phyloP scores from a whole-genome alignment of 2,113 vertebrate genomes.

The Gambusia affinis region DNA sequence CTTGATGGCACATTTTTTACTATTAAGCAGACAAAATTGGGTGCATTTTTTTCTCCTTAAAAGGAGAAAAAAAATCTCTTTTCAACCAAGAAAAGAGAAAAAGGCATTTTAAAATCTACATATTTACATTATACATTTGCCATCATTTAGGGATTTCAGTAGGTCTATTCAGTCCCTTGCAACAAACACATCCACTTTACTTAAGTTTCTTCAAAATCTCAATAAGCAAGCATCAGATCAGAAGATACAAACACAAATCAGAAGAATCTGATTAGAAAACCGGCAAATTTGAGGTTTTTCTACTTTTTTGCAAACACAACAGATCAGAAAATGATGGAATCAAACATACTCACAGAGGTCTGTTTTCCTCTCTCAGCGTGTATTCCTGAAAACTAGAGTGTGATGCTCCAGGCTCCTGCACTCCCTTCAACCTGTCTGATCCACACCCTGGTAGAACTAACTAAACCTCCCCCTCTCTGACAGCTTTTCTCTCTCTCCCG shows the following conservation, averaged over 20 bases:
- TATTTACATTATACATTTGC: not conserved
- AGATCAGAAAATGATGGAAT: not conserved
- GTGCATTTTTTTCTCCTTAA: no score
- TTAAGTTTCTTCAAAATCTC: not conserved
- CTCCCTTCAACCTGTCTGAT: slow-evolving; percentile 67
- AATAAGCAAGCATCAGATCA: slow-evolving; percentile 11
- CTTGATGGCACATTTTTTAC: no score
- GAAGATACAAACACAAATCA: not conserved
- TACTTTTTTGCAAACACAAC: slow-evolving; percentile 19
- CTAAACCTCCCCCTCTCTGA: slow-evolving; percentile 62
- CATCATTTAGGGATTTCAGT: not conserved
- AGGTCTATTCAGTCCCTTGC: not conserved
- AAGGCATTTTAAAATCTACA: not conserved
- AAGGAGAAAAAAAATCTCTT: not conserved
- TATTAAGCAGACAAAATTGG: no score
- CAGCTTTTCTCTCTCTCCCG: slow-evolving; percentile 36
- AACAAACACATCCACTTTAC: not conserved
- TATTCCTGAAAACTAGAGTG: slow-evolving; percentile 19
- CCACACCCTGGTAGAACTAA: slow-evolving; percentile 65
- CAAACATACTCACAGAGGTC: slow-evolving; percentile 62
- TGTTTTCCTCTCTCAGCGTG: slow-evolving; percentile 18
- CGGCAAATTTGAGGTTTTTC: not conserved
- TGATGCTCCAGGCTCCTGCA: slow-evolving; percentile 32
- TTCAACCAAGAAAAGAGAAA: no score
- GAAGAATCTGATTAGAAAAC: not conserved